These are phyloP conservation scores for Trichoplusia ni DNA, from an alignment of 1,140 invertebrate species.

Conservation along the genomic window DNA sequence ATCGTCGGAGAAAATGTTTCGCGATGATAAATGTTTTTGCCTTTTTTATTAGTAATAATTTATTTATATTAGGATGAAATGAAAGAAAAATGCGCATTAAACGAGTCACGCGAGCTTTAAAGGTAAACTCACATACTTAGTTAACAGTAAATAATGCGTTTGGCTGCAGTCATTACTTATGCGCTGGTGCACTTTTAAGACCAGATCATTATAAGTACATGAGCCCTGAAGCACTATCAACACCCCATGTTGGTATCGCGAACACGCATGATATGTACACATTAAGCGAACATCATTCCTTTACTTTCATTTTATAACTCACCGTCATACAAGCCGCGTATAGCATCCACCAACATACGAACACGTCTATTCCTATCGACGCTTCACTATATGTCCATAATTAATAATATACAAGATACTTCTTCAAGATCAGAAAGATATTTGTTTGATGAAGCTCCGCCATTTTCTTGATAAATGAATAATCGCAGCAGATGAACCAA, in stretches of 20 bases:
- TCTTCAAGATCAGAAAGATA: constrained; percentile 47
- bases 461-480: constrained; percentile 67
- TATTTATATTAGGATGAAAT: background rate
- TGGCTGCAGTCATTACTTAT: constrained; percentile 3
- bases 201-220: constrained; percentile 25
- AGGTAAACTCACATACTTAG: constrained; percentile 4
- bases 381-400: constrained; percentile 51
- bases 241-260: constrained; percentile 21
- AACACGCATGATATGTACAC: constrained; percentile 8
- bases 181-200: constrained; percentile 9
- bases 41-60: background rate
- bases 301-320: constrained; percentile 22
- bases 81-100: no score
- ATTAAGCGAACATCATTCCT: constrained; percentile 13
- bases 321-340: background rate
- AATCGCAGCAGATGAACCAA: constrained; percentile 46
- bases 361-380: constrained; percentile 36
- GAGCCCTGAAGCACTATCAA: constrained; percentile 16
- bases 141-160: constrained; percentile 2
- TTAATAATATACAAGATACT: constrained; percentile 49
- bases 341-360: constrained; percentile 13
- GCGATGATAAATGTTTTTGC: no score
- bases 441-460: constrained; percentile 58
- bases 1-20: background rate
- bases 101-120: constrained; percentile 8